phyloP scores from a whole-genome alignment of 2,888 invertebrate species.

The Mythimna ferrago region DNA sequence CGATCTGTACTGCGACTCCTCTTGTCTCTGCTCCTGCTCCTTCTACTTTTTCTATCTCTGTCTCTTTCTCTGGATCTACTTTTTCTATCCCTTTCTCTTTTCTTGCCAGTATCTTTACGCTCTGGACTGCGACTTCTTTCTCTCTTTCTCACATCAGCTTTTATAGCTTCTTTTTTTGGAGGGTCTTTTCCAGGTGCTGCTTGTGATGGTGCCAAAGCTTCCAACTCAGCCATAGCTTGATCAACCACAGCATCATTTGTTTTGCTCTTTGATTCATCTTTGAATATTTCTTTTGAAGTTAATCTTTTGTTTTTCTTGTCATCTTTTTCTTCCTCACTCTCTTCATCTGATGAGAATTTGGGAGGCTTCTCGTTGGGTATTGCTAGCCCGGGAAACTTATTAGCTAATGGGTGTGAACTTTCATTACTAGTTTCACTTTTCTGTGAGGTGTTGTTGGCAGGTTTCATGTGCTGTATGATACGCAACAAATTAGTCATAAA shows the following conservation, averaged over 20 bases:
- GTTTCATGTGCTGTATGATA: slow-evolving; percentile 98
- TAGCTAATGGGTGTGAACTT: slow-evolving; percentile 90
- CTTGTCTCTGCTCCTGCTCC: slow-evolving; percentile 59
- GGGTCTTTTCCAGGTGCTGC: slow-evolving; percentile 66
- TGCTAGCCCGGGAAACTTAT: slow-evolving; percentile 95
- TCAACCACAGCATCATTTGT: slow-evolving; percentile 91
- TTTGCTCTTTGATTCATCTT: slow-evolving; percentile 78
- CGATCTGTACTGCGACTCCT: slow-evolving; percentile 29
- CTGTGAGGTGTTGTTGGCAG: slow-evolving; percentile 80
- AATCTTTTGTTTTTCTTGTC: slow-evolving; percentile 72
- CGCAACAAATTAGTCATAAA: slow-evolving; percentile 97
- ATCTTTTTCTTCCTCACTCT: slow-evolving; percentile 79
- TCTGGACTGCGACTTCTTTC: slow-evolving; percentile 75
- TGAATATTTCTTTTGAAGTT: slow-evolving; percentile 86
- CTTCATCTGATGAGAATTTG: slow-evolving; percentile 82
- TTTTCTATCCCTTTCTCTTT: slow-evolving; percentile 64
- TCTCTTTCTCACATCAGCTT: slow-evolving; percentile 71
- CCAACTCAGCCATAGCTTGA: slow-evolving; percentile 96
- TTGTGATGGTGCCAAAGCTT: slow-evolving; percentile 95
- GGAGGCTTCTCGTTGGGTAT: slow-evolving; percentile 93
- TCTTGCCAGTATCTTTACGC: slow-evolving; percentile 71
- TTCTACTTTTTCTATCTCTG: slow-evolving; percentile 63
- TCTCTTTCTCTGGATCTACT: slow-evolving; percentile 68
- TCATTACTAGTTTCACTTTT: slow-evolving; percentile 65
- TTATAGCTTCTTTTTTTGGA: slow-evolving; percentile 69